These are phyloP conservation scores for Caenorhabditis briggsae DNA, from an alignment of 1,140 invertebrate species.

Conservation along the genomic window DNA sequence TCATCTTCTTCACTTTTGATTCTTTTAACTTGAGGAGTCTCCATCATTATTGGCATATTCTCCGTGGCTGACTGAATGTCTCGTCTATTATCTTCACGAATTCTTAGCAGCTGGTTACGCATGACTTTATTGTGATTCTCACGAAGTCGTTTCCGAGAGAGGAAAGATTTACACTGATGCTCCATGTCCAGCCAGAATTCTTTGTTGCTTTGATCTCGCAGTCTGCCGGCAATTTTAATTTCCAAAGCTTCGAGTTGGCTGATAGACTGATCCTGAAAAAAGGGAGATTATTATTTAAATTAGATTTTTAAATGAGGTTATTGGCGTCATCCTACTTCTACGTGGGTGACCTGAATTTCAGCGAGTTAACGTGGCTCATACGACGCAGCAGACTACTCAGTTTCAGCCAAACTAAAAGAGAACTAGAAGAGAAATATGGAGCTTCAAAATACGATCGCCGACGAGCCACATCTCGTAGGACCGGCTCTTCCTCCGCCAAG, in stretches of 20 bases:
- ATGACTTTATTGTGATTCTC: conserved; percentile 93
- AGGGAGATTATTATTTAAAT: too few species aligned
- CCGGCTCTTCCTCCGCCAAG: background rate
- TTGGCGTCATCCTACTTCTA: background rate
- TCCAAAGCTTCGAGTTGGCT: conserved; percentile 81
- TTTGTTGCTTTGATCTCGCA: background rate
- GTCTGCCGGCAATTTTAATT: conserved; percentile 86
- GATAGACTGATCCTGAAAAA: conserved; percentile 86
- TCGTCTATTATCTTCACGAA: conserved; percentile 85
- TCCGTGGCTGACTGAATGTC: conserved; percentile 66
- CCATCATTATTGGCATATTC: background rate
- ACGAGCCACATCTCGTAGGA: background rate
- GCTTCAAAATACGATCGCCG: background rate
- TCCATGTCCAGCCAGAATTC: background rate
- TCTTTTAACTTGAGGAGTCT: background rate
- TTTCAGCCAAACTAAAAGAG: background rate
- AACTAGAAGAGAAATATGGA: background rate
- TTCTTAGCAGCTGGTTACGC: conserved; percentile 87
- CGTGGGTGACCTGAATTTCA: background rate
- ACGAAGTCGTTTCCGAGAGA: conserved; percentile 89
- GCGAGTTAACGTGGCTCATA: too few species aligned
- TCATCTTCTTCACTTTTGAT: conserved; percentile 37
- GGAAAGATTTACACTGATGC: conserved; percentile 91
- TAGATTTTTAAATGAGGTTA: too few species aligned
- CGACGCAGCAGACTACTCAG: background rate